Evolutionary conservation across 2,797 vertebrate genomes (phyloP).

Genomic region (Rhabdomys pumilio): DNA sequence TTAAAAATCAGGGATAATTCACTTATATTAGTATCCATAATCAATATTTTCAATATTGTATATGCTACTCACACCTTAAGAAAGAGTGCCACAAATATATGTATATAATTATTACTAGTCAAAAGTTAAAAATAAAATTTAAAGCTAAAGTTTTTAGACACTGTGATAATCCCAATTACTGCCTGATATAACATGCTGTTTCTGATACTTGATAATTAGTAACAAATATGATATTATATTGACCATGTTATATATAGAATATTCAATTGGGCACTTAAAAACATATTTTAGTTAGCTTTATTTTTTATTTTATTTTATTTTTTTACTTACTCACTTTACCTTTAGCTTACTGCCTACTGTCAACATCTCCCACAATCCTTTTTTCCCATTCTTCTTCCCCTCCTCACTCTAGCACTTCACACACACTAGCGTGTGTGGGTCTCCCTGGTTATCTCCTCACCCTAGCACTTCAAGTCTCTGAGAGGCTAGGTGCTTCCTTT

Average conservation of each 20-base stretch:
- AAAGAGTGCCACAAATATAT: not conserved
- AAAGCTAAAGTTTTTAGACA: not conserved
- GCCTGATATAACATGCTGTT: not conserved
- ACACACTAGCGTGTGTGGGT: too few species aligned
- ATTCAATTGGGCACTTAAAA: not conserved
- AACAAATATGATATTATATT: not conserved
- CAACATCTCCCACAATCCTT: too few species aligned
- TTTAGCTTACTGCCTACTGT: too few species aligned
- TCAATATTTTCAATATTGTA: not conserved
- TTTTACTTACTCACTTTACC: too few species aligned
- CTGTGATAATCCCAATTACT: not conserved
- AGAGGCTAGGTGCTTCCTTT: too few species aligned
- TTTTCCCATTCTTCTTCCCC: too few species aligned
- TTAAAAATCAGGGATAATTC: not conserved
- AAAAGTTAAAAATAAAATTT: not conserved
- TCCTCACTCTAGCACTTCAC: too few species aligned
- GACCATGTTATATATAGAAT: not conserved
- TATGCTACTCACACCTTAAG: not conserved
- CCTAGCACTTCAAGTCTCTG: too few species aligned
- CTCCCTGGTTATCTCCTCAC: too few species aligned
- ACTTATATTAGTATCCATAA: not conserved
- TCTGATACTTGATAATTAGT: not conserved
- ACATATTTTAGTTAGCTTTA: not conserved
- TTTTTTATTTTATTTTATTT: too few species aligned
- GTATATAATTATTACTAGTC: not conserved